These are phyloP conservation scores for Epinephelus moara DNA, from an alignment of 2,113 vertebrate genomes.

Conservation along the genomic window DNA sequence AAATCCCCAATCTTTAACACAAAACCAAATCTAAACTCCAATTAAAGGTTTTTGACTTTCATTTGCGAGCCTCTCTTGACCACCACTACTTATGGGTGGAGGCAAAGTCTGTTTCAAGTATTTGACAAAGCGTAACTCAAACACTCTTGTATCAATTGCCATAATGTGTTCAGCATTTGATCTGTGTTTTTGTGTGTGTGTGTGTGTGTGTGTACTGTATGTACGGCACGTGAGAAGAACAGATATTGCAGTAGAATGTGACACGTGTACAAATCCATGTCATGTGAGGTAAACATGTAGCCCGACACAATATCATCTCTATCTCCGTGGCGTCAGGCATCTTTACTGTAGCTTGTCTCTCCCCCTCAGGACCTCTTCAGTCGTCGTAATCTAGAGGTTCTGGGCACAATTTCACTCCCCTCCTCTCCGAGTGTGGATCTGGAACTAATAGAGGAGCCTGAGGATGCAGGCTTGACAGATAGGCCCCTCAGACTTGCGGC, in stretches of 20 bases:
- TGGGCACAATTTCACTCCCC: conserved; percentile 79
- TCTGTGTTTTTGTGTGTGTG: background rate
- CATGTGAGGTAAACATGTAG: conserved; percentile 62
- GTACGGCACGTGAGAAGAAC: conserved; percentile 48
- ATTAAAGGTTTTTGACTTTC: conserved; percentile 80
- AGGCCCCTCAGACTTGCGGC: conserved; percentile 81
- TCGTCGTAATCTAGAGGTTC: conserved; percentile 86
- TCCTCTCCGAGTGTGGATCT: conserved; percentile 76
- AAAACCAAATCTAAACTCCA: conserved; percentile 82
- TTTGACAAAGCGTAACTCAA: conserved; percentile 75
- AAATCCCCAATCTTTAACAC: conserved; percentile 82
- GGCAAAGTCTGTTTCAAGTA: conserved; percentile 75
- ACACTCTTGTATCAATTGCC: conserved; percentile 68
- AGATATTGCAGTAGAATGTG: conserved; percentile 49
- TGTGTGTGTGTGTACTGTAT: background rate
- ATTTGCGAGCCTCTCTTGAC: conserved; percentile 75
- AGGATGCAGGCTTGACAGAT: conserved; percentile 78
- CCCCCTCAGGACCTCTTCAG: conserved; percentile 80
- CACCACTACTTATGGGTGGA: conserved; percentile 78
- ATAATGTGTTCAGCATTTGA: conserved; percentile 62
- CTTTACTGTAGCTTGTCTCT: conserved; percentile 59
- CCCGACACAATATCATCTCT: conserved; percentile 72
- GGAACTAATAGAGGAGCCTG: conserved; percentile 76
- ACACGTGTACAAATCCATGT: conserved; percentile 50
- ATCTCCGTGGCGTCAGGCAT: conserved; percentile 78